These are phyloP conservation scores for Parthenolecanium corni DNA, from an alignment of 2,888 invertebrate genomes.

Conservation along the genomic window DNA sequence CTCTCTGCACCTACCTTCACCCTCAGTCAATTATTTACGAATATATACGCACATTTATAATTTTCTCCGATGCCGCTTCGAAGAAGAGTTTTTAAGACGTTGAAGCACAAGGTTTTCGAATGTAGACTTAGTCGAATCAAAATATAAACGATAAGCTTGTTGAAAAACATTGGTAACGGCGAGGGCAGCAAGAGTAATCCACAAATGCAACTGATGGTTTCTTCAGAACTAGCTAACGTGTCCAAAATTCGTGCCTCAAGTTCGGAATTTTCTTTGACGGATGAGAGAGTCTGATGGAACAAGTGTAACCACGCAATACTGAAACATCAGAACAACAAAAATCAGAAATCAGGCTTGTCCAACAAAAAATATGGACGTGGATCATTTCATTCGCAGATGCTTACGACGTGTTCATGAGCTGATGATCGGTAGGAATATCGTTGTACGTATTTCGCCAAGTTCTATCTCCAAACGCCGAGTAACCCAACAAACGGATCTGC, in stretches of 20 bases:
- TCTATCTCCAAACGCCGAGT: constrained; percentile 24
- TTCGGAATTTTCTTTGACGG: neutral
- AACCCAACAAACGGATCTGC: constrained; percentile 73
- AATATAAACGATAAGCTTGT: constrained; percentile 54
- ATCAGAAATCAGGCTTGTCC: neutral
- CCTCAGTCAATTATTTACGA: neutral
- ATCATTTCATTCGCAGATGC: neutral
- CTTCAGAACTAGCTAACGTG: constrained; percentile 42
- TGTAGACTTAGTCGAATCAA: constrained; percentile 57
- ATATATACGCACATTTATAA: constrained; percentile 29
- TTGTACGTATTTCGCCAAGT: constrained; percentile 18
- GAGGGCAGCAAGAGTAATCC: constrained; percentile 56
- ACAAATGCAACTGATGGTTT: constrained; percentile 37
- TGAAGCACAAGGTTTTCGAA: constrained; percentile 48
- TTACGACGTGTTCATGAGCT: constrained; percentile 20
- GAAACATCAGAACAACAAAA: neutral
- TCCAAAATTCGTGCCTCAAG: constrained; percentile 6
- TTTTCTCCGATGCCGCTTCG: constrained; percentile 43
- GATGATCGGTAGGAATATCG: constrained; percentile 21
- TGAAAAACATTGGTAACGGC: constrained; percentile 48
- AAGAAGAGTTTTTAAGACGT: constrained; percentile 47
- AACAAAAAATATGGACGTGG: too few species aligned
- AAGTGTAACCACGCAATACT: constrained; percentile 20
- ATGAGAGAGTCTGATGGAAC: constrained; percentile 10
- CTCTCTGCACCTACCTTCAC: neutral